phyloP scores from a whole-genome alignment of 2,797 vertebrate genomes.

The Benthosema pterotum region DNA sequence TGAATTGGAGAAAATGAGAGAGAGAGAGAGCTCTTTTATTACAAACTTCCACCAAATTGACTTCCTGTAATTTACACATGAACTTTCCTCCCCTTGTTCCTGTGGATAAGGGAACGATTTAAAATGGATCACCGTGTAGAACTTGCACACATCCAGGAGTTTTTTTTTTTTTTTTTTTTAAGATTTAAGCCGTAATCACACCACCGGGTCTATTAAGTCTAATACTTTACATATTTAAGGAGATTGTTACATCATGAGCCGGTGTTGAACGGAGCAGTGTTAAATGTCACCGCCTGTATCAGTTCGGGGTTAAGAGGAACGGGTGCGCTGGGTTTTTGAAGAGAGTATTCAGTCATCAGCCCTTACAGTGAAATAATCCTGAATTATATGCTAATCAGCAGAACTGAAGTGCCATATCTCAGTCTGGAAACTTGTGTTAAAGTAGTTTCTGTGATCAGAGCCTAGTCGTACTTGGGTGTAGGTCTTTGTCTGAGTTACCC shows the following conservation, averaged over 20 bases:
- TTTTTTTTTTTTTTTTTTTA: no score
- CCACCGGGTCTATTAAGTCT: conserved; percentile 70
- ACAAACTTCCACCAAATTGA: conserved; percentile 64
- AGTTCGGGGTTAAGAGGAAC: conserved; percentile 67
- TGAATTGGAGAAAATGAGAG: conserved; percentile 36
- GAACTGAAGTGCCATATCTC: conserved; percentile 59
- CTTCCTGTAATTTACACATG: conserved; percentile 67
- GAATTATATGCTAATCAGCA: conserved; percentile 75
- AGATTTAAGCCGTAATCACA: conserved; percentile 73
- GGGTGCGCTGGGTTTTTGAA: conserved; percentile 38
- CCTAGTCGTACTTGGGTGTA: conserved; percentile 57
- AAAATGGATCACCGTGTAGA: conserved; percentile 76
- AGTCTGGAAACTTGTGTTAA: conserved; percentile 59
- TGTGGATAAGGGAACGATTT: conserved; percentile 74
- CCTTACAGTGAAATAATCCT: conserved; percentile 71
- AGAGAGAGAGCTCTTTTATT: conserved; percentile 44
- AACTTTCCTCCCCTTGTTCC: conserved; percentile 72
- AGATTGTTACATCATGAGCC: conserved; percentile 78
- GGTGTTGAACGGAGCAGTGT: conserved; percentile 66
- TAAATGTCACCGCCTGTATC: conserved; percentile 73
- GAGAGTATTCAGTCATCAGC: conserved; percentile 62
- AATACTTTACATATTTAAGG: conserved; percentile 84
- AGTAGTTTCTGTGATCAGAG: conserved; percentile 62
- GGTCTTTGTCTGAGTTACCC: conserved; percentile 65
- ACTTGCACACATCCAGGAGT: conserved; percentile 68